These are phyloP conservation scores for Vulpes lagopus DNA, from an alignment of 2,113 vertebrate genomes.

Conservation along the genomic window DNA sequence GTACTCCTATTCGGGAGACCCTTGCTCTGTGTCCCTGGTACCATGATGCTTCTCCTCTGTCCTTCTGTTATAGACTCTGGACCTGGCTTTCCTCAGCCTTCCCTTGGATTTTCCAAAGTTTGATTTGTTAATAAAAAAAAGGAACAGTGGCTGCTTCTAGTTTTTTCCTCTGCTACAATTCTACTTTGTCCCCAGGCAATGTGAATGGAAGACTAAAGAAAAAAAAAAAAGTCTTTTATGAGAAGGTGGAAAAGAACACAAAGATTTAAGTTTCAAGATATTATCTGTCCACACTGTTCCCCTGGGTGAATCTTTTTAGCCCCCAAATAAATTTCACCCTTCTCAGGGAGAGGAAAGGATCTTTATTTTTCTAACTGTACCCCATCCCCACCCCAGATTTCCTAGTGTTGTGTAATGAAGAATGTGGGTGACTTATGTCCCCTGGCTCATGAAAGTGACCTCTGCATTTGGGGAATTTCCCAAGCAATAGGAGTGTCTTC, in stretches of 20 bases:
- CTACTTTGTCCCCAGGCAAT: not conserved
- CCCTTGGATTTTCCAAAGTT: not conserved
- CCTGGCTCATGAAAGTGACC: not conserved
- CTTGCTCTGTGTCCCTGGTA: not conserved
- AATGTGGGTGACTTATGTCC: not conserved
- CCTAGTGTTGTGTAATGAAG: not conserved
- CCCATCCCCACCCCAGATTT: not conserved
- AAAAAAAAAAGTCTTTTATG: not conserved
- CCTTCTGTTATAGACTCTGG: not conserved
- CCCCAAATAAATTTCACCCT: not conserved
- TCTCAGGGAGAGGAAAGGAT: not conserved
- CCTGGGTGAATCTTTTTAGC: not conserved
- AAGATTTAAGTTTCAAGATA: slow-evolving; percentile 3
- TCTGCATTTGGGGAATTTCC: not conserved
- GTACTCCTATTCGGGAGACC: not conserved
- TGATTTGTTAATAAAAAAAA: slow-evolving; percentile 25
- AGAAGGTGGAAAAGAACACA: not conserved
- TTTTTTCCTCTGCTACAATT: not conserved
- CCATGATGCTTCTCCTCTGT: not conserved
- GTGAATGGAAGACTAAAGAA: not conserved
- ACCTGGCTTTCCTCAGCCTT: not conserved
- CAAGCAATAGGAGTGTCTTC: not conserved
- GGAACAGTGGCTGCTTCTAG: not conserved
- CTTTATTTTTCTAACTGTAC: not conserved
- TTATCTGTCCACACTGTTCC: not conserved